Base-by-base conservation (phyloP, 2,113 vertebrate genomes). In the Sardina pilchardus region DNA sequence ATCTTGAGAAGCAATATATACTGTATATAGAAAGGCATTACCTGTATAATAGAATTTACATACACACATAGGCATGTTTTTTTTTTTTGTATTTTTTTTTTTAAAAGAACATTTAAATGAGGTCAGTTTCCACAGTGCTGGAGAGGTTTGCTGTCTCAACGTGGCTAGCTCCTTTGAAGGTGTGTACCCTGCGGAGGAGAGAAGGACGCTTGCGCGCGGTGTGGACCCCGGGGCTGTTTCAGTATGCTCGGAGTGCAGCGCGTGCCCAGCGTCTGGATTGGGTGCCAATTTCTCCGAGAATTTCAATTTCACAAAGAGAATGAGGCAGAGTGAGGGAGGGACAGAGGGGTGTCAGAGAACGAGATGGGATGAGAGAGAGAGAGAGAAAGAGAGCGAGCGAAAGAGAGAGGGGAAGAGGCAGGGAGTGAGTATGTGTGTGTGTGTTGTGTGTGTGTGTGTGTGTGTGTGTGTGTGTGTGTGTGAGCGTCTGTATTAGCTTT, bases 401-500 rank as follows among this genome's bases (percentile, higher is more conserved):
- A 59, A 59, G 56, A 59, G 56, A 59, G 56, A n/a, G 21, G 21
- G 6, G 6, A n/a, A 59, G 24, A 59, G 56, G 21, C 56, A 17
- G 19, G 21, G 56, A 14, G 26, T 67, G 63, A 30, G 6, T 81
- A 39, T 42, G 16, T 43, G 80, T 42, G 17, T 81, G 71, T 43
- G 84, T 81, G 71, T 42, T 44, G 85, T 48, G 43, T 39, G 47
- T 16, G 67, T 63, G 48, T 63, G 75, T 83, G 82, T 84, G 36
- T 75, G 53, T 83, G 14, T 53, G 63, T 67, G n/a, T 44, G 80
- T 75, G 56, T 88, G 63, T 6, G 80, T 45, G 56, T 75, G 19
- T 50, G 43, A 26, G 42, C 53, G 63, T 14, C 42, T 85, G 67
- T 86, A 81, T 87, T 85, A 82, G 84, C 59, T 80, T 89, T 84